Evolutionary conservation across 2,888 invertebrate genomes (phyloP).

Genomic region (Cheilosia urbana): DNA sequence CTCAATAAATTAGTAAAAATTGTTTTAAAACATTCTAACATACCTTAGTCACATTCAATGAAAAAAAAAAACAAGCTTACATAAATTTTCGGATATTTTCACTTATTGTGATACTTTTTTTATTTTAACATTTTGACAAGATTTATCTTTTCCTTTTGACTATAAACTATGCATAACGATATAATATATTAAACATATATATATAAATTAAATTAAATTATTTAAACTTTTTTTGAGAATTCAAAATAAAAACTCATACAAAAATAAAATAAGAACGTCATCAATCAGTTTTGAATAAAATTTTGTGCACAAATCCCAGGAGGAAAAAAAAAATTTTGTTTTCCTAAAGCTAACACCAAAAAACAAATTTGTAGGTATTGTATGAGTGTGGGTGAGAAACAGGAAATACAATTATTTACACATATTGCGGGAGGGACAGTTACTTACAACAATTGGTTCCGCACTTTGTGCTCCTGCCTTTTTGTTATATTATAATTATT

Average conservation of each 20-base stretch:
- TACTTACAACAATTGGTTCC: slow-evolving; percentile 98
- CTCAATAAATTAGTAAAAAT: not conserved
- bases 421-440: slow-evolving; percentile 71
- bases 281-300: not conserved
- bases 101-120: not conserved
- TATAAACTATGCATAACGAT: too few relatives aligned
- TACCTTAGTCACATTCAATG: slow-evolving; percentile 7
- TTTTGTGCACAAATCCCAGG: slow-evolving; percentile 13
- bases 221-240: not conserved
- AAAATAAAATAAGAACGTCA: not conserved
- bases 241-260: slow-evolving; percentile 1
- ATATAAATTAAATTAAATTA: too few relatives aligned
- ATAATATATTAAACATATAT: too few relatives aligned
- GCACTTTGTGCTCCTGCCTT: slow-evolving; percentile 94
- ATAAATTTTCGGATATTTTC: slow-evolving; percentile 2
- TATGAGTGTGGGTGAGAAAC: slow-evolving; percentile 39
- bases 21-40: not conserved
- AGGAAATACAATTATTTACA: slow-evolving; percentile 50
- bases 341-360: slow-evolving; percentile 16
- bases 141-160: not conserved
- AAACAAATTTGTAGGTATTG: slow-evolving; percentile 9
- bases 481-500: slow-evolving; percentile 75
- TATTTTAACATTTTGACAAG: slow-evolving; percentile 11
- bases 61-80: slow-evolving; percentile 30
- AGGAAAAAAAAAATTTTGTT: not conserved